phyloP scores from a whole-genome alignment of 2,113 vertebrate species.

The Odobenus rosmarus region DNA sequence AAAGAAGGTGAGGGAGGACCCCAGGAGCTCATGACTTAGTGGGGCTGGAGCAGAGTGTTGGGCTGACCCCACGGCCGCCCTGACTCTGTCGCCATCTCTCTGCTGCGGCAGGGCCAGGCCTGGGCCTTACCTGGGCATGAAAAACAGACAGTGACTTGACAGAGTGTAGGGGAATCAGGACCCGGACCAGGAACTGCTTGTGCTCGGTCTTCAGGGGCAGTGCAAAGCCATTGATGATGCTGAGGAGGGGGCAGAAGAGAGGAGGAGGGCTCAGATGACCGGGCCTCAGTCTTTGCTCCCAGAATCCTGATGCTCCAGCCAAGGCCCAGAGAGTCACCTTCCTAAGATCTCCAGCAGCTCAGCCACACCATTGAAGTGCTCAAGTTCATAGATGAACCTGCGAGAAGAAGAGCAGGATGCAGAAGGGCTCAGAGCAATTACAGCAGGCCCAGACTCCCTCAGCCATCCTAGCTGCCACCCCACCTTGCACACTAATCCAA shows the following conservation, averaged over 20 bases:
- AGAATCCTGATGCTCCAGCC: not conserved
- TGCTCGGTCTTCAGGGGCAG: conserved; percentile 95
- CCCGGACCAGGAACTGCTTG: conserved; percentile 95
- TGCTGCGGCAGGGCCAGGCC: not conserved
- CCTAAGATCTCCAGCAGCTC: conserved; percentile 90
- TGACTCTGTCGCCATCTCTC: not conserved
- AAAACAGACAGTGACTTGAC: conserved; percentile 95
- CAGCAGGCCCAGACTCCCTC: too few relatives aligned
- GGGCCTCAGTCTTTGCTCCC: not conserved
- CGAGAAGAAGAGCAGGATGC: not conserved
- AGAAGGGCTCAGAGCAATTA: not conserved
- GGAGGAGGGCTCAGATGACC: not conserved
- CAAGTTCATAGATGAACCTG: conserved; percentile 90
- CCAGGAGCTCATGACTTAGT: not conserved
- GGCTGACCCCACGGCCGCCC: not conserved
- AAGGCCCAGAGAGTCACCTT: conserved; percentile 80
- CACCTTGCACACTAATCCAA: not conserved
- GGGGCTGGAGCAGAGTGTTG: not conserved
- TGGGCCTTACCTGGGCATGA: conserved; percentile 92
- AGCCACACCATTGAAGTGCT: conserved; percentile 90
- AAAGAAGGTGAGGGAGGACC: not conserved
- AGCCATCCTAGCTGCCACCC: not conserved
- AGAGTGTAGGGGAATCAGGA: conserved; percentile 94
- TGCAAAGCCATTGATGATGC: conserved; percentile 96
- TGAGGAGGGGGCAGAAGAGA: conserved; percentile 65